Conservation (phyloP, 2,113 vertebrate genomes). For the Cavia porcellus region DNA sequence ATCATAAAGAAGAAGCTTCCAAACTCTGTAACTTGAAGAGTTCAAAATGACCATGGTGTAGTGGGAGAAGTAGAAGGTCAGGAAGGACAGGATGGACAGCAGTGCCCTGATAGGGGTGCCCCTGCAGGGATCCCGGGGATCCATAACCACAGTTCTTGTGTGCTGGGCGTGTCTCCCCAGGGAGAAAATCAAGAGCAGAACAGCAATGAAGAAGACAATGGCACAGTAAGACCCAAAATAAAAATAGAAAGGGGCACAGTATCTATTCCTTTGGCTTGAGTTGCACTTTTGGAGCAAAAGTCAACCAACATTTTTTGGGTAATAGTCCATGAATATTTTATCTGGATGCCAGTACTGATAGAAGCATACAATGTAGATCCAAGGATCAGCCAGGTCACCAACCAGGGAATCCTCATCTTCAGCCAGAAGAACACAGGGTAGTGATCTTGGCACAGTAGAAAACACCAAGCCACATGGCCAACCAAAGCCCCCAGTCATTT, state of each 20-base stretch:
- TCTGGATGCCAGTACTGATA: accelerated
- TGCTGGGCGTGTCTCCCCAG: background rate
- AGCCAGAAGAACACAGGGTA: conserved; percentile 57
- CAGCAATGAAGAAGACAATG: background rate
- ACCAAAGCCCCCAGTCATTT: conserved; percentile 64
- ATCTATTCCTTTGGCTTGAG: accelerated
- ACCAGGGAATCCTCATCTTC: conserved; percentile 68
- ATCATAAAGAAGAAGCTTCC: accelerated
- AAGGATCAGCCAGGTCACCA: conserved; percentile 67
- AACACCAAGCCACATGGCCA: conserved; percentile 68
- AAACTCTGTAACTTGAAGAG: accelerated
- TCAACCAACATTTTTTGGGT: accelerated
- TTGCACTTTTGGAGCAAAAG: background rate
- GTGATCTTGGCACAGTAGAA: conserved; percentile 80
- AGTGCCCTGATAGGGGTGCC: background rate
- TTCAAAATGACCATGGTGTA: background rate
- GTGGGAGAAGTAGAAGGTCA: background rate
- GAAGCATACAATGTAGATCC: background rate
- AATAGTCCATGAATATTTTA: accelerated
- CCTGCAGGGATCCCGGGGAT: background rate
- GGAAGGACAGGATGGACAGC: background rate
- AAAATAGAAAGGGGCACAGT: accelerated
- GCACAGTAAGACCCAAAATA: background rate
- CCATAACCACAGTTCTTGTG: background rate
- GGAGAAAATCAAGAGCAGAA: background rate